Conservation (phyloP, 2,113 vertebrate genomes). For the Agapornis roseicollis region DNA sequence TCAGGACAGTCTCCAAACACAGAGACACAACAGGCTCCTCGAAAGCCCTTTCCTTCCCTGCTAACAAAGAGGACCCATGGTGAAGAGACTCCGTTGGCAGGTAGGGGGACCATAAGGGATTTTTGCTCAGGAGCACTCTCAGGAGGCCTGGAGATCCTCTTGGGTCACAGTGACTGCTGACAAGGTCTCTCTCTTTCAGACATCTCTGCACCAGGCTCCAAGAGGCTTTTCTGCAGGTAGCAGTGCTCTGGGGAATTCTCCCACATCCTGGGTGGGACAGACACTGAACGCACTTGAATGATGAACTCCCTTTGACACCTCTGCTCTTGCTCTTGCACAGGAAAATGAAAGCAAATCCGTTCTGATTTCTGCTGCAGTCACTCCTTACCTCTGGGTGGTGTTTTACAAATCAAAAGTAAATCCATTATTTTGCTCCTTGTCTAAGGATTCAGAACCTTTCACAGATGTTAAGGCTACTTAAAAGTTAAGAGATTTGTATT, state of each 20-base stretch:
- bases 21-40: fast-evolving
- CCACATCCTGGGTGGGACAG: background rate
- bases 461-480: slow-evolving; percentile 35
- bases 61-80: background rate
- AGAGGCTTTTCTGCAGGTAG: background rate
- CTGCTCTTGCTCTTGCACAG: background rate
- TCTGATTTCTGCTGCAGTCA: slow-evolving; percentile 1
- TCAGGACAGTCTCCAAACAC: background rate
- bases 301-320: background rate
- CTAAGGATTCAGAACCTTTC: slow-evolving; percentile 10
- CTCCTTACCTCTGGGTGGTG: slow-evolving; percentile 35
- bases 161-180: background rate
- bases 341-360: background rate
- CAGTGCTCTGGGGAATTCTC: background rate
- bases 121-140: background rate
- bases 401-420: slow-evolving; percentile 31
- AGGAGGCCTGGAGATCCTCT: background rate
- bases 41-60: background rate
- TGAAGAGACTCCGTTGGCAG: too few species aligned
- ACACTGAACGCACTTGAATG: background rate
- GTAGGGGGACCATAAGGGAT: background rate
- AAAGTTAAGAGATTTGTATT: background rate
- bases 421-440: slow-evolving; percentile 16
- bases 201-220: background rate
- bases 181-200: background rate